A percentile compares a stretch with the other conserved stretches of the same genome.
These are phyloP conservation scores for Caenorhabditis inopinata DNA, from an alignment of 1,140 invertebrate genomes.

Conservation along the genomic window DNA sequence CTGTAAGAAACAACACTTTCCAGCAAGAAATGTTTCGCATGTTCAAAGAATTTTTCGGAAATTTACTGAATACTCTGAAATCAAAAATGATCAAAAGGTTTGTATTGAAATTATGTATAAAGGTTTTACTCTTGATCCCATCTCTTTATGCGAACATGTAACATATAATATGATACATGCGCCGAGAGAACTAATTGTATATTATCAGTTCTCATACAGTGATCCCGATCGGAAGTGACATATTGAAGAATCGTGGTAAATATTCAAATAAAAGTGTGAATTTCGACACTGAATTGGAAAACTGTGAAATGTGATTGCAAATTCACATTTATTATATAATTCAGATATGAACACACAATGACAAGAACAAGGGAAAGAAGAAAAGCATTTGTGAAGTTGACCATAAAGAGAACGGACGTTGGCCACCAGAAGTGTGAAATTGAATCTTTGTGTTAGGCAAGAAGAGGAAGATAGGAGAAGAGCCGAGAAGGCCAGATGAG, in stretches of 20 bases:
- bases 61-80: too few species aligned
- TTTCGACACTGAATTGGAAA: not conserved
- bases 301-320: too few species aligned
- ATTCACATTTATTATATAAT: not conserved
- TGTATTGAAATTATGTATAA: too few species aligned
- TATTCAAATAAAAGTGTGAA: not conserved
- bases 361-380: not conserved
- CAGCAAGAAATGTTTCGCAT: too few species aligned
- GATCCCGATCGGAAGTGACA: constrained; percentile 22
- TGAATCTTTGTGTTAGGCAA: constrained; percentile 29
- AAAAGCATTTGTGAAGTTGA: constrained; percentile 27
- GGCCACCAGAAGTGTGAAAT: constrained; percentile 28
- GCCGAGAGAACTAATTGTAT: not conserved
- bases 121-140: too few species aligned
- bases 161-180: not conserved
- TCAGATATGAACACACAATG: not conserved
- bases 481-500: not conserved
- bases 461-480: not conserved
- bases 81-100: too few species aligned
- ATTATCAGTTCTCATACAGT: not conserved
- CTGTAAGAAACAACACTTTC: too few species aligned
- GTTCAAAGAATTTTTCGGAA: too few species aligned
- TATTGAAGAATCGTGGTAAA: not conserved
- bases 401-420: constrained; percentile 14
- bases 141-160: too few species aligned